These are phyloP conservation scores for Tonatia bakeri DNA, from an alignment of 2,113 vertebrate genomes.

Conservation along the genomic window DNA sequence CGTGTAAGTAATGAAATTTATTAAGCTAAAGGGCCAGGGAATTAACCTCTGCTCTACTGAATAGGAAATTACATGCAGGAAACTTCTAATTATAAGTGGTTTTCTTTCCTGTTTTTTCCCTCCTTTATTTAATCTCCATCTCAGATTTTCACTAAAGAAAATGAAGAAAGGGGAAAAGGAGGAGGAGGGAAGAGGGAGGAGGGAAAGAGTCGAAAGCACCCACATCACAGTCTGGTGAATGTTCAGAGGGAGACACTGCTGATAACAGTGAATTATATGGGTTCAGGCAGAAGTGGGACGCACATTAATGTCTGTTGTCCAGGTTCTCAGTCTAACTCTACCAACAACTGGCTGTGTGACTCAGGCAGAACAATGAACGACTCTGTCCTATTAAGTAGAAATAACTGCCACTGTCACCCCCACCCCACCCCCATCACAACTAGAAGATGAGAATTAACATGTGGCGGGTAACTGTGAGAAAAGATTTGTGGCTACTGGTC, in stretches of 20 bases:
- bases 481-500: not conserved
- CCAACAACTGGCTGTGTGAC: not conserved
- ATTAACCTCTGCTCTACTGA: slow-evolving; percentile 55
- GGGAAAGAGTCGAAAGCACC: not conserved
- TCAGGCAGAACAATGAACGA: not conserved
- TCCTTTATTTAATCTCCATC: slow-evolving; percentile 1
- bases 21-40: slow-evolving; percentile 33
- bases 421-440: not conserved
- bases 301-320: not conserved
- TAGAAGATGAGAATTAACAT: not conserved
- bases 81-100: slow-evolving; percentile 33
- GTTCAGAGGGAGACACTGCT: not conserved
- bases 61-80: slow-evolving; percentile 9
- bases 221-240: not conserved
- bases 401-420: not conserved
- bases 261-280: too few species aligned
- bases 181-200: not conserved
- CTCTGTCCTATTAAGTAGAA: not conserved
- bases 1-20: slow-evolving; percentile 46
- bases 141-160: not conserved
- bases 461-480: not conserved
- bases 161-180: not conserved
- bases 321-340: not conserved
- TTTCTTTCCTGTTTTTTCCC: slow-evolving; percentile 29
- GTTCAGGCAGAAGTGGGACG: not conserved